Percentiles rank a stretch among this genome's conserved stretches.
Conservation (phyloP, 2,113 vertebrate genomes). For the Xenopus borealis region DNA sequence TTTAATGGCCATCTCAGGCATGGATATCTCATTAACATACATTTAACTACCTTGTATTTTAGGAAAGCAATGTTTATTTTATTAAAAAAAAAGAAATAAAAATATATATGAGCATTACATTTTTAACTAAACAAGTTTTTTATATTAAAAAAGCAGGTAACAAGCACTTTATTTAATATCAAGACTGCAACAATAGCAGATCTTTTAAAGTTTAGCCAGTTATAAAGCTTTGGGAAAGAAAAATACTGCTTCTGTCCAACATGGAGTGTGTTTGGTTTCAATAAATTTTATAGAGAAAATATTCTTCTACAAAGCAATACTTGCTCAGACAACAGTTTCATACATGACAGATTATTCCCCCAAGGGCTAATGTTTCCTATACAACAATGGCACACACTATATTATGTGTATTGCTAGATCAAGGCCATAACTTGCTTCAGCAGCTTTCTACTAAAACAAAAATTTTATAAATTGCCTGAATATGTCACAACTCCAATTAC, state of each 20-base stretch:
- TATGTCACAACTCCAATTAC: slow-evolving; percentile 6
- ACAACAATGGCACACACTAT: slow-evolving; percentile 17
- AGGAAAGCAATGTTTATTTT: no score
- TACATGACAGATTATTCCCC: slow-evolving; percentile 15
- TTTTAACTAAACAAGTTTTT: no score
- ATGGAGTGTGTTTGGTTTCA: background rate
- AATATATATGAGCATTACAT: no score
- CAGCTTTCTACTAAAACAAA: background rate
- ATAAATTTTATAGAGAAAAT: background rate
- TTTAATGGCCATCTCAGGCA: no score
- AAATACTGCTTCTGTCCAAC: background rate
- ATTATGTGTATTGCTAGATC: slow-evolving; percentile 11
- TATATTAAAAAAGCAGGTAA: no score
- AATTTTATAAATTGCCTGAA: slow-evolving; percentile 5
- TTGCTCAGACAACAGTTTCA: slow-evolving; percentile 13
- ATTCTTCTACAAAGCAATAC: slow-evolving; percentile 13
- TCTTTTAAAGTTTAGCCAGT: background rate
- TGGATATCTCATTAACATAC: no score
- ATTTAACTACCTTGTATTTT: no score
- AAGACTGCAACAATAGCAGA: background rate
- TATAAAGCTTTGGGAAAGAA: no score
- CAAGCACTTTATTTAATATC: background rate
- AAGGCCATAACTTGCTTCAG: background rate
- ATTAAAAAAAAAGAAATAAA: no score
- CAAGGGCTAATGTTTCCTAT: slow-evolving; percentile 16